Conservation (phyloP, 37 sponge, comb jelly and placozoan genomes). For the Tethya wilhelma region DNA sequence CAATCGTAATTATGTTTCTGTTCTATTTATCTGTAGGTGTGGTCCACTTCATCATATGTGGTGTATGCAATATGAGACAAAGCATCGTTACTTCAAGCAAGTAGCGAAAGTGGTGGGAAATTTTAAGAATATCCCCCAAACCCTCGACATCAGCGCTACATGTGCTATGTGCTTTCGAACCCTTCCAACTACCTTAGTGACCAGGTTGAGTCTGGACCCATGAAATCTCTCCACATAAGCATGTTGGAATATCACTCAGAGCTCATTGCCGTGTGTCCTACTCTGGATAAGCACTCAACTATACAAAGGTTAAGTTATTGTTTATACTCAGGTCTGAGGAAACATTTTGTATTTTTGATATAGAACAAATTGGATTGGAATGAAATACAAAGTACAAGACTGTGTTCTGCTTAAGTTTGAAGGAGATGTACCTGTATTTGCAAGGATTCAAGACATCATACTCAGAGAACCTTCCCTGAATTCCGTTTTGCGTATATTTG, state of each 20-base stretch:
- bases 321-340: no score
- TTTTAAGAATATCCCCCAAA: slow-evolving; percentile 4
- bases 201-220: background rate
- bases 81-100: slow-evolving; percentile 4
- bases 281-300: background rate
- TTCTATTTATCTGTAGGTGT: background rate
- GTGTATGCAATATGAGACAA: slow-evolving; percentile 10
- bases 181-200: background rate
- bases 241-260: background rate
- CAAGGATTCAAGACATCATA: background rate
- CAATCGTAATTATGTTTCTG: no score
- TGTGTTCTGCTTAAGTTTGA: background rate
- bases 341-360: background rate
- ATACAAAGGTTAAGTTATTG: slow-evolving; percentile 3
- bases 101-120: slow-evolving; percentile 2
- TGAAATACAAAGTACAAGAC: background rate
- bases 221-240: background rate
- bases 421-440: background rate
- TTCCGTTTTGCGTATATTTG: background rate
- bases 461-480: background rate
- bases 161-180: background rate
- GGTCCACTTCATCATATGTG: slow-evolving; percentile 3
- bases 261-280: background rate
- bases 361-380: background rate
- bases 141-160: slow-evolving; percentile 4